Evolutionary conservation across 2,113 vertebrate species (phyloP).

Genomic region (Lagopus leucura): DNA sequence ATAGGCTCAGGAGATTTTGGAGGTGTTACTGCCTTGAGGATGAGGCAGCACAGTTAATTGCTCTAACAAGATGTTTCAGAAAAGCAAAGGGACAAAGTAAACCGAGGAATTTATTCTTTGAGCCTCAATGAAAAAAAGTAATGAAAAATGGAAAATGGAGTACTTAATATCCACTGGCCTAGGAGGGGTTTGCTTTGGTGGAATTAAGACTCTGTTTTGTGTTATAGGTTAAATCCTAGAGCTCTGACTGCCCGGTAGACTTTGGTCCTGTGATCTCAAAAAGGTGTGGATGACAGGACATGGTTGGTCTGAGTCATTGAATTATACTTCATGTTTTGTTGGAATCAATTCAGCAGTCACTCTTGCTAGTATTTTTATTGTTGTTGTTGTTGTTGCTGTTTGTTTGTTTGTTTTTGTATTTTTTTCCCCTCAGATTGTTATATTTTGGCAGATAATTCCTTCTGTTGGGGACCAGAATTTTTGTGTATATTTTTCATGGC

Average conservation of each 20-base stretch:
- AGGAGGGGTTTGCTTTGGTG: not conserved
- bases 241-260: not conserved
- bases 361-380: not conserved
- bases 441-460: not conserved
- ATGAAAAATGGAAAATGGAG: not conserved
- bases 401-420: not conserved
- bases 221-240: not conserved
- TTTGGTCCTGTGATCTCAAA: not conserved
- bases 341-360: not conserved
- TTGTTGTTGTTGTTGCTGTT: not conserved
- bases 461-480: not conserved
- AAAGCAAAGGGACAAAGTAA: not conserved
- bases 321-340: not conserved
- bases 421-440: not conserved
- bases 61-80: not conserved
- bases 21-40: not conserved
- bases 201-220: accelerated
- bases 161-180: not conserved
- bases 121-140: not conserved
- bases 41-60: not conserved
- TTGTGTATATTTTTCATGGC: not conserved
- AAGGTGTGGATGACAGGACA: not conserved
- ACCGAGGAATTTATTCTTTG: not conserved
- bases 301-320: not conserved
- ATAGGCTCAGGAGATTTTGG: not conserved